These are phyloP conservation scores for Syrmaticus mikado DNA, from an alignment of 2,113 vertebrate genomes.

Conservation along the genomic window DNA sequence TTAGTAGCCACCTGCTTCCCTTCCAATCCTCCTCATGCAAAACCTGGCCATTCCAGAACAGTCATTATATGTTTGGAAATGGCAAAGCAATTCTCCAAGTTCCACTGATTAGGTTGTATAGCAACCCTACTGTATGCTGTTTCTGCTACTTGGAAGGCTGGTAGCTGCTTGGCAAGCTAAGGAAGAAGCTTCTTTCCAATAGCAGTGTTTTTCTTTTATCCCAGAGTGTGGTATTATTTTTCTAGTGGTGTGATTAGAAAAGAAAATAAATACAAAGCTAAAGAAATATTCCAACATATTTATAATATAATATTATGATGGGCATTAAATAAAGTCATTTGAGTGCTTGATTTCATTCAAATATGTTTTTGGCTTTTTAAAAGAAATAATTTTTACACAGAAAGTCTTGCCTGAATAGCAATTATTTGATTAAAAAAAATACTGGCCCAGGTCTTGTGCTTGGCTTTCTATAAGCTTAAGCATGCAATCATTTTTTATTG, in stretches of 20 bases:
- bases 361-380: conserved; percentile 7
- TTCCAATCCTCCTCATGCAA: conserved; percentile 17
- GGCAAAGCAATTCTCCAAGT: conserved; percentile 33
- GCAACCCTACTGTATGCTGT: conserved; percentile 16
- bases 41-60: neutral
- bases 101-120: conserved; percentile 28
- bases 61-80: neutral
- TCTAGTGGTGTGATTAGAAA: conserved; percentile 57
- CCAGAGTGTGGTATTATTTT: conserved; percentile 47
- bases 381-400: conserved; percentile 55
- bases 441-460: conserved; percentile 53
- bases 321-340: conserved; percentile 46
- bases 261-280: conserved; percentile 54
- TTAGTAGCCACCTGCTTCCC: neutral
- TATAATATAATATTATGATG: conserved; percentile 47
- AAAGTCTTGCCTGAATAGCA: conserved; percentile 39
- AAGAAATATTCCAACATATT: conserved; percentile 56
- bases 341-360: conserved; percentile 50
- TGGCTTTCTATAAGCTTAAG: conserved; percentile 45
- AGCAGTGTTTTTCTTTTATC: conserved; percentile 53
- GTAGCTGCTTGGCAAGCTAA: conserved; percentile 60
- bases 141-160: conserved; percentile 57
- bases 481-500: conserved; percentile 66
- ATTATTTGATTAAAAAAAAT: conserved; percentile 71
- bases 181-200: conserved; percentile 61